Conservation (phyloP, 2,113 vertebrate species). For the Aplodontia rufa region DNA sequence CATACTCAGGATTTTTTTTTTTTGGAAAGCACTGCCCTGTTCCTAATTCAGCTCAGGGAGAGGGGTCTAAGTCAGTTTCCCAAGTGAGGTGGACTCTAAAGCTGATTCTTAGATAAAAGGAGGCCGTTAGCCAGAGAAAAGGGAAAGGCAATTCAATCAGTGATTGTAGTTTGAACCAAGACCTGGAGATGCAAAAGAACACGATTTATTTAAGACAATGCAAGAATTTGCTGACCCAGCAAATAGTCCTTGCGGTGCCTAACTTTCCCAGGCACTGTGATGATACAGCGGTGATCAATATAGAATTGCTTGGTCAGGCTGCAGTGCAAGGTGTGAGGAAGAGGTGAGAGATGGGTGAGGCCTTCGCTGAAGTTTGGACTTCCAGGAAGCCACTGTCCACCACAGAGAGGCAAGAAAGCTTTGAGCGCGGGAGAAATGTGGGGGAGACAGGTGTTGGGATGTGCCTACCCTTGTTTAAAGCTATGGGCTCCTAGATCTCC, state of each 20-base stretch:
- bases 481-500: not conserved
- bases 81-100: not conserved
- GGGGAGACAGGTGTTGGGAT: not conserved
- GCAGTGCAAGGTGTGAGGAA: accelerated
- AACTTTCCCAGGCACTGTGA: not conserved
- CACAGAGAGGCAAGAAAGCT: not conserved
- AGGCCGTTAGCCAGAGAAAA: not conserved
- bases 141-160: not conserved
- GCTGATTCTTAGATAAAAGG: not conserved
- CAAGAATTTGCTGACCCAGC: not conserved
- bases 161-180: not conserved
- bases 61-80: not conserved
- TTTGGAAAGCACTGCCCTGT: not conserved
- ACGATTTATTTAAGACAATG: not conserved
- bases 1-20: not conserved
- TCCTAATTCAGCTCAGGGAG: not conserved
- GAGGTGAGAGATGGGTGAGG: accelerated
- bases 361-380: not conserved
- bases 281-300: not conserved
- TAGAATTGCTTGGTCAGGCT: not conserved
- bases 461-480: not conserved
- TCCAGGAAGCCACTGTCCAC: not conserved
- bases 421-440: not conserved
- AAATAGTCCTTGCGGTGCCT: not conserved
- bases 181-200: not conserved